Base-by-base conservation (phyloP, 2,888 invertebrate species). In the Pyrrhia umbra region DNA sequence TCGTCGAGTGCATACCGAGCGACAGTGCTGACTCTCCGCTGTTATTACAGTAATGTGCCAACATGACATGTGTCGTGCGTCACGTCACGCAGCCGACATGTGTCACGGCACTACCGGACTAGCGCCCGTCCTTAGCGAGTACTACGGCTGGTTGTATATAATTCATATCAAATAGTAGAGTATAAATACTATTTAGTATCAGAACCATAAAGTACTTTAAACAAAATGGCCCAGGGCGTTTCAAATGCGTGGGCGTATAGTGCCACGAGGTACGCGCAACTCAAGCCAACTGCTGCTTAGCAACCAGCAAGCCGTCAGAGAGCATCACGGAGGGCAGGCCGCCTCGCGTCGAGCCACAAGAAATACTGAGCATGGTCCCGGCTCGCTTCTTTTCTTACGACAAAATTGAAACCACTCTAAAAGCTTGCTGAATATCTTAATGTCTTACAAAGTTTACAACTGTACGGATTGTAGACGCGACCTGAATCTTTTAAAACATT, bases 331-430 rank as follows among this genome's bases (percentile, higher is more conserved):
- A n/a, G n/a, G n/a, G n/a, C n/a, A n/a, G n/a, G n/a, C n/a, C n/a
- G n/a, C n/a, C n/a, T n/a, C n/a, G n/a, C n/a, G n/a, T n/a, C n/a
- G n/a, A n/a, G n/a, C n/a, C n/a, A n/a, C n/a, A n/a, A 42, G 10
- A 8, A n/a, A 13, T 2, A 5, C 6, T n/a, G 10, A 9, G 23
- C 9, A 13, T 15, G 1, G 18, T 9, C 1, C 42, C 16, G n/a
- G 42, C 15, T 9, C 18, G 6, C 8, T 16, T 9, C 16, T 1
- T 25, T 15, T 27, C 45, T 52, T 5, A 54, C 10, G 37, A 45
- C 18, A 27, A 39, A n/a, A 39, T 16, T 46, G 27, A 45, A 46
- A 54, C 25, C 13, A 16, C 55, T 39, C 16, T 10, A 30, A 21
- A n/a, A 42, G 5, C 18, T 23, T 16, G 2, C 15, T 30, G 39